Evolutionary conservation across 2,888 invertebrate species (phyloP), one percentile per base, ranked within the genome.

Genomic region (Ichneumoninae sp.): DNA sequence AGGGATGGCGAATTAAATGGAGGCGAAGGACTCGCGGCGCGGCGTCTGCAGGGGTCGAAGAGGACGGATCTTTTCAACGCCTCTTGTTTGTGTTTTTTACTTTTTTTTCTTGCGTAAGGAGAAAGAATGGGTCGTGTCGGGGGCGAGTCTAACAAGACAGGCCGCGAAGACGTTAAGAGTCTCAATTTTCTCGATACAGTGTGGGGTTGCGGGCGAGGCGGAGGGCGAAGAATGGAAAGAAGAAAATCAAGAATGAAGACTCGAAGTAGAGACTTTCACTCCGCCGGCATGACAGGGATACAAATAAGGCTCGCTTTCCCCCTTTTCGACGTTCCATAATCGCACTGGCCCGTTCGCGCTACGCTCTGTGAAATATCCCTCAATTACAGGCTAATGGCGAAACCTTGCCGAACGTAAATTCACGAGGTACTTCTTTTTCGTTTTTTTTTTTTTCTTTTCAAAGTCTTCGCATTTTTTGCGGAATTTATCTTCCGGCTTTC

Each of bases 1-100:
- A 79, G 40, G 57, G 79, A 76, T 70, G 62, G 80, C 50, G 75
- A 75, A 80, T 70, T 69, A 80, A 66, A 69, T 54, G 69, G 52
- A 78, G 60, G 69, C 69, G 71, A 76, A 76, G 62, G 70, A 81
- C 69, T 62, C 69, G 40, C 62, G 33, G 19, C 30, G 52, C 52
- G 57, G 69, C 60, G 70, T 78, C 47, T 36, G 36, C 22, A 70
- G 30, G 60, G 68, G 70, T 30, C 44, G 50, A 22, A 57, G 33
- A 44, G 60, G 57, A 26, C 19, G 57, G 40, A 52, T 54, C 50
- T 57, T 36, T 54, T 22, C 66, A 13, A 68, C 22, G 54, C 77
- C 77, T 68, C 54, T 30, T 52, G 5, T 65, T 69, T 62, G 19
- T 68, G 22, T 22, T 16, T 52, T 60, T 50, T 3, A 40, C 22